Base-by-base conservation (phyloP, 1,140 invertebrate species). In the Odontomachus brunneus region DNA sequence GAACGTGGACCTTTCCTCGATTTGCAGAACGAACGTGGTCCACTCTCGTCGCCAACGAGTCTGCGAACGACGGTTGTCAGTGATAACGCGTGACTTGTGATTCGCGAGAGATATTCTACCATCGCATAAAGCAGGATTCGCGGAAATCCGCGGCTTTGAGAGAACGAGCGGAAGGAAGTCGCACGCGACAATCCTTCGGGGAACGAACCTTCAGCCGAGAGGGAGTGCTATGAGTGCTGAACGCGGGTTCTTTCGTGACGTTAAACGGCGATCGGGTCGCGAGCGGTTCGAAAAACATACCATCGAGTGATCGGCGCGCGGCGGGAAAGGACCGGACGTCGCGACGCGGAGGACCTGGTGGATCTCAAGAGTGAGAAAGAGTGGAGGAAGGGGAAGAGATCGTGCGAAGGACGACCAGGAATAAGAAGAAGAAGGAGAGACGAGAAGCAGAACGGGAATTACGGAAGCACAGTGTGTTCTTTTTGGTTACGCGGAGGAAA, bases 221-320 rank as follows among this genome's bases (percentile, higher is more conserved):
- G n/a, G 19, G 57, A 66, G 63, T 88, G 85, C 71, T 88, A 87
- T 76, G 85, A 84, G 69, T 84, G 82, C n/a, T 48, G 86, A 81
- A 87, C 63, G 44, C 26, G 19, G 69, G 51, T 82, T 87, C 65
- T 26, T 84, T 62, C 71, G 85, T 87, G 75, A 87, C 82, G 74
- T 75, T 88, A 75, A 84, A 84, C 71, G 51, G 24, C 33, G 82
- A 87, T 87, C 76, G 71, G 82, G 82, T 63, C 59, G 63, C 86
- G 82, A 53, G 29, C 59, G 24, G 24, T 83, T 69, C 74, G 62
- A 55, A 60, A 82, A 63, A 76, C 84, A 60, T 57, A 81, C 65
- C 48, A 55, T 82, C 53, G 85, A 88, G 82, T 87, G 74, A 87
- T 51, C 44, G 69, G 62, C 82, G 80, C 75, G 51, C 82, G 82